Evolutionary conservation across 2,113 vertebrate genomes (phyloP).

Genomic region (Pelmatolapia mariae): DNA sequence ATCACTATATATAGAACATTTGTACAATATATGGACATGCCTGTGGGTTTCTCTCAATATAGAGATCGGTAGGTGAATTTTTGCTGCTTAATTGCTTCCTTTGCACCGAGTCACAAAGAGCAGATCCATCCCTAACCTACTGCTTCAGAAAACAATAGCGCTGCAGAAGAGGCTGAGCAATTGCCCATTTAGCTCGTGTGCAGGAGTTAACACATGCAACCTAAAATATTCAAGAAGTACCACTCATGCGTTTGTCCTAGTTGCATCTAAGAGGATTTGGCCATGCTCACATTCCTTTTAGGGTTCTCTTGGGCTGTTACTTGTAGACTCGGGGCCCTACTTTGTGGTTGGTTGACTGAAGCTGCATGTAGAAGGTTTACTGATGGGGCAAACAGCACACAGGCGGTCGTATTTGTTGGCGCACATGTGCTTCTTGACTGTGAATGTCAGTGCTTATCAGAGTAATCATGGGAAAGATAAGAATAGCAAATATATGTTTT

Average conservation of each 20-base stretch:
- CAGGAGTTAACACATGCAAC: not conserved
- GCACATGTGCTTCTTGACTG: constrained; percentile 10
- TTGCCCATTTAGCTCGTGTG: constrained; percentile 1
- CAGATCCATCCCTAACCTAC: not conserved
- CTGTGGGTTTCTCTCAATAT: constrained; percentile 34
- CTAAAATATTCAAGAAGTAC: constrained; percentile 51
- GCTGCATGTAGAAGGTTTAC: not conserved
- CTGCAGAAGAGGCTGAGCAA: not conserved
- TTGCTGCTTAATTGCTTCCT: constrained; percentile 17
- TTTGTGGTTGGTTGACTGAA: not conserved
- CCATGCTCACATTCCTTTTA: constrained; percentile 16
- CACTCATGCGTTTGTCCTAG: constrained; percentile 42
- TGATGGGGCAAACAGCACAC: not conserved
- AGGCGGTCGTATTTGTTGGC: constrained; percentile 13
- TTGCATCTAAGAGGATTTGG: constrained; percentile 29
- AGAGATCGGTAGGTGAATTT: constrained; percentile 9
- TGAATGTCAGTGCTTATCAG: not conserved
- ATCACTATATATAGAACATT: constrained; percentile 29
- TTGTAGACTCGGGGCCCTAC: not conserved
- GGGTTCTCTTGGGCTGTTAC: not conserved
- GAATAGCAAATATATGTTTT: not conserved
- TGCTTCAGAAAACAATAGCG: constrained; percentile 3
- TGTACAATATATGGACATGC: constrained; percentile 27
- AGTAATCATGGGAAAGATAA: not conserved
- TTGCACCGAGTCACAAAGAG: not conserved